Conservation (phyloP, 2,113 vertebrate species). For the Seriola aureovittata region DNA sequence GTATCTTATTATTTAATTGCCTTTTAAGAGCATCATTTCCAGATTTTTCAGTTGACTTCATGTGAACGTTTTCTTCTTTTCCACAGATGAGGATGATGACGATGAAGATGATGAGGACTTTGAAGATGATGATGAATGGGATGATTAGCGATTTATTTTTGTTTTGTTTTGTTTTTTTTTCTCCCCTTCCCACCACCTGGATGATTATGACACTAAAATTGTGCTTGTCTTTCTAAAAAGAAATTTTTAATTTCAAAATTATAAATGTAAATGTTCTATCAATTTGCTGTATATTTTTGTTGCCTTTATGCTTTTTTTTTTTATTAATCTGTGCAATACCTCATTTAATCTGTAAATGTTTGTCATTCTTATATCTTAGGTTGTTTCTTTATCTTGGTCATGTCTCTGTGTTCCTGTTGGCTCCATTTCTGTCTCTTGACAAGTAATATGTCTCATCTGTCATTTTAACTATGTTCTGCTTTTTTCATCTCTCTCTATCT, state of each 20-base stretch:
- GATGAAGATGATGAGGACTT: slow-evolving; percentile 97
- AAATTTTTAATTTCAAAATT: slow-evolving; percentile 89
- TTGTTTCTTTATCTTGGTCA: slow-evolving; percentile 29
- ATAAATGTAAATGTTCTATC: slow-evolving; percentile 96
- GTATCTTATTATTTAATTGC: not conserved
- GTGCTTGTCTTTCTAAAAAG: slow-evolving; percentile 88
- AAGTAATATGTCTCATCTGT: slow-evolving; percentile 32
- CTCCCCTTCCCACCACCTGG: slow-evolving; percentile 59
- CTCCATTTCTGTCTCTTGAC: slow-evolving; percentile 32
- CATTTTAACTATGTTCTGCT: slow-evolving; percentile 27
- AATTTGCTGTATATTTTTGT: slow-evolving; percentile 98
- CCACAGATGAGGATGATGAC: slow-evolving; percentile 94
- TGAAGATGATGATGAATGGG: slow-evolving; percentile 98
- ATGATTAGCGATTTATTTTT: slow-evolving; percentile 87
- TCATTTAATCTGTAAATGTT: slow-evolving; percentile 96
- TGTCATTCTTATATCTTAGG: slow-evolving; percentile 87
- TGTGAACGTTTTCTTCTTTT: slow-evolving; percentile 15
- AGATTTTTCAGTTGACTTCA: not conserved
- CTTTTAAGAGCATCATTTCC: not conserved
- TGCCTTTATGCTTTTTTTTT: slow-evolving; percentile 91
- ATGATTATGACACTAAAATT: slow-evolving; percentile 91
- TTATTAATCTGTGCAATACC: slow-evolving; percentile 99
- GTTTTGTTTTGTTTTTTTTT: slow-evolving; percentile 13
- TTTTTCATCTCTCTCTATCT: not conserved
- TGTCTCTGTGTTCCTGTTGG: not conserved